Evolutionary conservation across 1,140 invertebrate genomes (phyloP).

Genomic region (Cydia strobilella): DNA sequence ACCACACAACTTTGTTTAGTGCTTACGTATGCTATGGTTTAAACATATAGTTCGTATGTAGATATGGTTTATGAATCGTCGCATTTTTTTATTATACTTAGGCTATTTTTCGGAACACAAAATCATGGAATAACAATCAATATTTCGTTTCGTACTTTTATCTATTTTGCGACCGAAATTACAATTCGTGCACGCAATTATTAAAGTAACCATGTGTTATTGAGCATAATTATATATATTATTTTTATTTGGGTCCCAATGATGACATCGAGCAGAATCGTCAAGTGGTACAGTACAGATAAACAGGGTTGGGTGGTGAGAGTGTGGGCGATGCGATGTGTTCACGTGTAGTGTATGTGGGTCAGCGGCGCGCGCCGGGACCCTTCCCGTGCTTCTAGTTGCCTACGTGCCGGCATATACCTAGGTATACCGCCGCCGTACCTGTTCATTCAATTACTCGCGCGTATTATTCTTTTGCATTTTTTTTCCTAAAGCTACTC

Average conservation of each 20-base stretch:
- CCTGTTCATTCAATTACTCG: conserved; percentile 41
- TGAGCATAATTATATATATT: not conserved
- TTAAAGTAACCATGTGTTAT: too few relatives aligned
- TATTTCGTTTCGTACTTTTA: not conserved
- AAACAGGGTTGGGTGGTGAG: conserved; percentile 32
- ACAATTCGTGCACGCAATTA: not conserved
- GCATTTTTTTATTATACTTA: not conserved
- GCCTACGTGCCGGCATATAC: conserved; percentile 63
- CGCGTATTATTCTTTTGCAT: conserved; percentile 60
- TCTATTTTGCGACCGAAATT: not conserved
- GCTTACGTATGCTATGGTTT: conserved; percentile 8
- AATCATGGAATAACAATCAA: not conserved
- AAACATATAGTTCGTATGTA: conserved; percentile 23
- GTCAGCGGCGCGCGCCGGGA: conserved; percentile 32
- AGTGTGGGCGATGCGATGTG: conserved; percentile 27
- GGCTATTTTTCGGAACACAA: not conserved
- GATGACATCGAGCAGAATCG: not conserved
- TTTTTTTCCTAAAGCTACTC: conserved; percentile 60
- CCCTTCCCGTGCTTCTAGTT: conserved; percentile 79
- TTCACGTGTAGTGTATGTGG: conserved; percentile 27
- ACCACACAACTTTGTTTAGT: conserved; percentile 46
- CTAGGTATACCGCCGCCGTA: too few relatives aligned
- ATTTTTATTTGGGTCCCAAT: not conserved
- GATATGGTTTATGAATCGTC: not conserved
- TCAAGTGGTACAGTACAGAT: not conserved